Evolutionary conservation across 2,113 vertebrate species (phyloP).

Genomic region (Pica pica): DNA sequence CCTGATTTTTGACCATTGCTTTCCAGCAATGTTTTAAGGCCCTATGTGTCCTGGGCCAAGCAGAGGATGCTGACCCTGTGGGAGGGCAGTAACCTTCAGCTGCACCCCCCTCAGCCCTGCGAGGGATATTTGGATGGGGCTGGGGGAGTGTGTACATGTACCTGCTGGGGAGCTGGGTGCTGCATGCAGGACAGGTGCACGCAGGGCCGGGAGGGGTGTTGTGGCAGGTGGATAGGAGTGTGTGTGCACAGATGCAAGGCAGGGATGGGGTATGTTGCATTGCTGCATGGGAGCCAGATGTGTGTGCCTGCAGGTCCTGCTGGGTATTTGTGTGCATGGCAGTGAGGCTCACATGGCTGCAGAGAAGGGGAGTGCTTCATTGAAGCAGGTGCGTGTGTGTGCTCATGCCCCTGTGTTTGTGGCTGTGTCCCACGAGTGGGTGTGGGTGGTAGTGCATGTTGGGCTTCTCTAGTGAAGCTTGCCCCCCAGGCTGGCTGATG

Average conservation of each 20-base stretch:
- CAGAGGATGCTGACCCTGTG: neutral
- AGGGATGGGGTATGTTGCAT: neutral
- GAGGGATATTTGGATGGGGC: neutral
- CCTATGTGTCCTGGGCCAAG: neutral
- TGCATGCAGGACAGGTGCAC: neutral
- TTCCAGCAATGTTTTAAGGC: accelerated
- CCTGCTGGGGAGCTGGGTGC: accelerated
- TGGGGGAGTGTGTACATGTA: accelerated
- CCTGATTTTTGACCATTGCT: neutral
- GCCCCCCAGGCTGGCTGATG: neutral
- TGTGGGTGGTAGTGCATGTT: neutral
- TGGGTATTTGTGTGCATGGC: accelerated
- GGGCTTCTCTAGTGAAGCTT: neutral
- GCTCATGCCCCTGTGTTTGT: neutral
- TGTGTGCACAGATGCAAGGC: neutral
- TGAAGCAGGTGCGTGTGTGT: neutral
- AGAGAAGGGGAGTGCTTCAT: accelerated
- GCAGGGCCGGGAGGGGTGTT: accelerated
- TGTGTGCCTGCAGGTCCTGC: neutral
- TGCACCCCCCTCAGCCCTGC: accelerated
- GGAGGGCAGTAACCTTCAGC: neutral
- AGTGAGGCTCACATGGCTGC: accelerated
- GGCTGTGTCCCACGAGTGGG: neutral
- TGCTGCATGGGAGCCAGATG: neutral
- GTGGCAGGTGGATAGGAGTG: neutral